Conservation (phyloP, 2,888 invertebrate species). For the Tipula lateralis region DNA sequence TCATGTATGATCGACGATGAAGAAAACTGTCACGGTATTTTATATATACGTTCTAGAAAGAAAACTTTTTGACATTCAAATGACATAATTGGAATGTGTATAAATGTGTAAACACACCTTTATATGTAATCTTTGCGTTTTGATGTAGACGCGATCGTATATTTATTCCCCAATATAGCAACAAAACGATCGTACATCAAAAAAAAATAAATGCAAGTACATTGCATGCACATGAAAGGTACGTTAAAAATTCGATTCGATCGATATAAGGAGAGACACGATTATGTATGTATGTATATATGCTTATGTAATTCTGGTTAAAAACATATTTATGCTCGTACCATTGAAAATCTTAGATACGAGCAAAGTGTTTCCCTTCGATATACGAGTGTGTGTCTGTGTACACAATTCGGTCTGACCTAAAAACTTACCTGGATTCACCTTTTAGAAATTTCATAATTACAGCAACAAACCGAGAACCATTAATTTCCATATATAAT, state of each 20-base stretch:
- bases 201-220: neutral
- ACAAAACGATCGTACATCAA: neutral
- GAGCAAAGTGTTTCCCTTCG: neutral
- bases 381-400: neutral
- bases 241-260: neutral
- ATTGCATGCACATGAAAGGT: neutral
- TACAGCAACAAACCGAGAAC: slow-evolving; percentile 8
- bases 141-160: neutral
- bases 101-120: slow-evolving; percentile 13
- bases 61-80: neutral
- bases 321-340: neutral
- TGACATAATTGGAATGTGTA: neutral
- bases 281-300: neutral
- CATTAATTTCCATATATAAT: neutral
- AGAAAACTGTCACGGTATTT: neutral
- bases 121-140: neutral
- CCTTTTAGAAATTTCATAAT: neutral
- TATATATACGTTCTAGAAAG: neutral
- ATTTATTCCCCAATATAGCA: neutral
- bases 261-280: slow-evolving; percentile 11
- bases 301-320: neutral
- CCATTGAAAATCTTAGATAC: neutral
- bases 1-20: neutral
- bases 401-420: neutral
- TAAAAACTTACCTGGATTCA: neutral